phyloP scores from a whole-genome alignment of 2,797 vertebrate genomes.

The Hydrophis major region DNA sequence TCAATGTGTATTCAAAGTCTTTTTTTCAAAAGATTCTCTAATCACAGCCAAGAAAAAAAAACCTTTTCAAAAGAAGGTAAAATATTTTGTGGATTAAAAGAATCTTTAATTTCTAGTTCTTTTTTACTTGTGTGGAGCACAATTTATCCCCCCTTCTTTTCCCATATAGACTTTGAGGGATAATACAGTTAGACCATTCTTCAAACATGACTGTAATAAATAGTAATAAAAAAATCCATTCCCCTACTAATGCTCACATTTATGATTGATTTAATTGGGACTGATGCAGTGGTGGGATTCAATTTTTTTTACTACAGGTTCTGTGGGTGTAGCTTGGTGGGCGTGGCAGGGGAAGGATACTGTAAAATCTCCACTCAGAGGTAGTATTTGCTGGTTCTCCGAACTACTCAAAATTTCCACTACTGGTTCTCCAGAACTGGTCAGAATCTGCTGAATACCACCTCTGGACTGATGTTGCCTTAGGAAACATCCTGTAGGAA shows the following conservation, averaged over 20 bases:
- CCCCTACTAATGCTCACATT: background rate
- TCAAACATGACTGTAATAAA: background rate
- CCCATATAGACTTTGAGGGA: background rate
- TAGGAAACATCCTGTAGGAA: background rate
- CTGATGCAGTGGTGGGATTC: background rate
- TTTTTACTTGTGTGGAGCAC: background rate
- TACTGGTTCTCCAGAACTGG: too few species aligned
- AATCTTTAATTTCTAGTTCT: background rate
- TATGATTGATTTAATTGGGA: background rate
- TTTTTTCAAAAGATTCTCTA: background rate
- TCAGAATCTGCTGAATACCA: too few species aligned
- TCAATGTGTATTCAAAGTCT: background rate
- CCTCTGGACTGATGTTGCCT: background rate
- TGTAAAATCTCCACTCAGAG: too few species aligned
- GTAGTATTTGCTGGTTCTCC: too few species aligned
- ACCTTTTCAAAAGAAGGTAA: background rate
- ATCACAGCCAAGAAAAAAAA: background rate
- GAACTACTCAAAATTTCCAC: too few species aligned
- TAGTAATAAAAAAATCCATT: background rate
- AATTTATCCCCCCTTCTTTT: background rate
- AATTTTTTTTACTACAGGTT: too few species aligned
- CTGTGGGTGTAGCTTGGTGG: too few species aligned
- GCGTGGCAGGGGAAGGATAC: too few species aligned
- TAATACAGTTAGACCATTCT: background rate
- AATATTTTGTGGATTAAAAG: background rate